Conservation (phyloP, 2,797 vertebrate genomes). For the Merluccius polli region DNA sequence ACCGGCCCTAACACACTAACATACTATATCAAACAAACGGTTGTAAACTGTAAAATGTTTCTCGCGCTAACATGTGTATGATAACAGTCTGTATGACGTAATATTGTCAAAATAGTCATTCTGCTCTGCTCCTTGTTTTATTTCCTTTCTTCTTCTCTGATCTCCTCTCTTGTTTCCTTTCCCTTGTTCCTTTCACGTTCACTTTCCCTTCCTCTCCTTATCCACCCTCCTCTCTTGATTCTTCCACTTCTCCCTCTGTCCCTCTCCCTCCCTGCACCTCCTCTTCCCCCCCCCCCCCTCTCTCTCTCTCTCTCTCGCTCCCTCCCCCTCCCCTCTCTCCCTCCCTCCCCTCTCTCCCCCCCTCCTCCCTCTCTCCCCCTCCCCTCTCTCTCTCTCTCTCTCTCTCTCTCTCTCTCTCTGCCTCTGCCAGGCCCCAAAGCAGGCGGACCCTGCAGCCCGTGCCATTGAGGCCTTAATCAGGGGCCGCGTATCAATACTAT, state of each 20-base stretch:
- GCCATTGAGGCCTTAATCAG: conserved; percentile 57
- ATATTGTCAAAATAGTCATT: too few relatives aligned
- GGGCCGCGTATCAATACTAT: conserved; percentile 59
- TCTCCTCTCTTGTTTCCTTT: background rate
- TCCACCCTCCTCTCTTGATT: background rate
- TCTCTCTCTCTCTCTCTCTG: background rate
- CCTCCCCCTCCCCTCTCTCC: conserved; percentile 8
- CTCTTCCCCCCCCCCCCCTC: too few relatives aligned
- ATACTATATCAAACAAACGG: too few relatives aligned
- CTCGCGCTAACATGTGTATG: too few relatives aligned
- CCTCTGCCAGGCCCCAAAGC: background rate
- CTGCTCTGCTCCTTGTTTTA: background rate
- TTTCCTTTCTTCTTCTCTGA: conserved; percentile 32
- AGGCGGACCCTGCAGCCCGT: conserved; percentile 27
- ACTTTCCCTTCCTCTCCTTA: background rate
- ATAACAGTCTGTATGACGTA: too few relatives aligned
- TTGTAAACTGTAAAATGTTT: too few relatives aligned
- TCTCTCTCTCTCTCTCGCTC: too few relatives aligned
- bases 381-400: background rate
- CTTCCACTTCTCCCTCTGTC: background rate
- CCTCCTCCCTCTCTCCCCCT: conserved; percentile 23
- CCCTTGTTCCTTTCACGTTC: background rate
- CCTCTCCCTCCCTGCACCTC: background rate
- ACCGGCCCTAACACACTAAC: too few relatives aligned
- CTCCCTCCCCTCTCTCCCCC: conserved; percentile 14